Conservation (phyloP, 2,888 invertebrate species). For the Clostera curtula region DNA sequence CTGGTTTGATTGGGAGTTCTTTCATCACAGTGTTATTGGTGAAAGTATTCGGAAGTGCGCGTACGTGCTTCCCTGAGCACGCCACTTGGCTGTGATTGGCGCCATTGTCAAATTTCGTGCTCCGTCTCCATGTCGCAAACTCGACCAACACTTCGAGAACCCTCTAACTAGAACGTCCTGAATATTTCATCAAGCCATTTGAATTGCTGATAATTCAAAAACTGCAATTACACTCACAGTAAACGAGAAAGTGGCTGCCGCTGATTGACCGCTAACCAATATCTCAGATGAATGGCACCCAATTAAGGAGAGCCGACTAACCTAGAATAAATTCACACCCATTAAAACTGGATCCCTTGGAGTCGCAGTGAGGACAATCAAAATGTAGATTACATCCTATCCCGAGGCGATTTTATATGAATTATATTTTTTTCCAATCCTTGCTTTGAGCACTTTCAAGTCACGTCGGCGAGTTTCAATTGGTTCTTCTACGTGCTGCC, state of each 20-base stretch:
- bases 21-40: slow-evolving; percentile 27
- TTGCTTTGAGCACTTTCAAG: slow-evolving; percentile 25
- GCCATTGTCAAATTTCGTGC: slow-evolving; percentile 61
- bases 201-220: no score
- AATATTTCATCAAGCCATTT: no score
- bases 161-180: no score
- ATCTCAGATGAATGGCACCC: slow-evolving; percentile 54
- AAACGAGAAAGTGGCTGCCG: slow-evolving; percentile 30
- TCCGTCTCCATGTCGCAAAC: slow-evolving; percentile 50
- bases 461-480: slow-evolving; percentile 38
- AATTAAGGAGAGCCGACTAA: slow-evolving; percentile 48
- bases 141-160: slow-evolving; percentile 40
- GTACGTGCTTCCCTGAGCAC: slow-evolving; percentile 55
- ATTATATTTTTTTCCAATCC: slow-evolving; percentile 41
- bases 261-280: slow-evolving; percentile 49
- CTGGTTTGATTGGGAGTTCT: slow-evolving; percentile 37
- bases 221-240: slow-evolving; percentile 31
- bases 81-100: slow-evolving; percentile 64
- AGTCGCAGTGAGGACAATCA: slow-evolving; percentile 44
- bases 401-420: slow-evolving; percentile 31
- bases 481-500: slow-evolving; percentile 19
- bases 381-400: slow-evolving; percentile 47
- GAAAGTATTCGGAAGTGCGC: slow-evolving; percentile 45
- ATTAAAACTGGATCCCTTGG: slow-evolving; percentile 35
- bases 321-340: slow-evolving; percentile 39